Base-by-base conservation (phyloP, 1,140 invertebrate genomes). In the Rhyzopertha dominica region DNA sequence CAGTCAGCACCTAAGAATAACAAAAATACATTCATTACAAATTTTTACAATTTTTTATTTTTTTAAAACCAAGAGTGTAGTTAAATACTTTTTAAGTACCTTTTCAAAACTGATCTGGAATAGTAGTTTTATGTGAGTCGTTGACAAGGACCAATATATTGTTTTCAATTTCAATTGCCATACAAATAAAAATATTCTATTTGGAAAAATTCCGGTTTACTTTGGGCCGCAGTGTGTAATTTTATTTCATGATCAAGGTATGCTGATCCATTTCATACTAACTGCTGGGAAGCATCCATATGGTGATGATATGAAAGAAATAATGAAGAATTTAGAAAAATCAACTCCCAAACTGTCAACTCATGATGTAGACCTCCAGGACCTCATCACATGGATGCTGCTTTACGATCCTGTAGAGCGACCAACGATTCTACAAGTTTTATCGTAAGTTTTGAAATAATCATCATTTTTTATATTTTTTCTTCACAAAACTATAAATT, bases 341-440 rank as follows among this genome's bases (percentile, higher is more conserved):
- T 49, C 52, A 17, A 37, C 43, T 3, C 49, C 54, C 5, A 34
- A 39, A 10, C 23, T 65, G 9, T 32, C 44, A 23, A 26, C 43
- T 8, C 7, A 24, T 4, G 32, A 37, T 17, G 40, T 51, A 19
- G 44, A 48, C 14, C 25, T 67, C 1, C 31, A 49, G 5, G 65
- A 69, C 47, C 34, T 69, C 5, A 54, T 67, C 5, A 49, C 53
- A 5, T 67, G 64, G 62, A 69, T 69, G 65, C 36, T 68, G 34
- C 29, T 61, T 12, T 43, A 53, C 31, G 58, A 64, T 8, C 59
- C 63, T 4, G 39, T 38, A 8, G 56, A 62, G n/a, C 29, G 67
- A 16, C 67, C 67, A 1, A 53, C 49, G 3, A 63, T 63, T 10
- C 39, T 47, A 31, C 59, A 65, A 46, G 51, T 67, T 18, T 46